Evolutionary conservation across 2,113 vertebrate species (phyloP).

Genomic region (Lasiurus cinereus): DNA sequence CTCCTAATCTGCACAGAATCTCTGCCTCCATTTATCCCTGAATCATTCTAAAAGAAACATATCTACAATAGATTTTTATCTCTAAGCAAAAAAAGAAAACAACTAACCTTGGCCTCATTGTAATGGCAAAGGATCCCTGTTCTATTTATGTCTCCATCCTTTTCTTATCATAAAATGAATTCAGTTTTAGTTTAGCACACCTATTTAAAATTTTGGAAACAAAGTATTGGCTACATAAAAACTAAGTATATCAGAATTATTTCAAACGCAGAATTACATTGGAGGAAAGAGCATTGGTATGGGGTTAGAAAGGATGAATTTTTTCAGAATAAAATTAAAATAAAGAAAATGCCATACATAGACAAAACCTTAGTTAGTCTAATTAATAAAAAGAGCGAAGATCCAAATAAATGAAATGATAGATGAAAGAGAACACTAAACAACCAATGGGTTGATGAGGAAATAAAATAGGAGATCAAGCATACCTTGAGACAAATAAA

Average conservation of each 20-base stretch:
- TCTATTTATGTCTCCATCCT: not conserved
- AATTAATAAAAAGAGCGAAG: not conserved
- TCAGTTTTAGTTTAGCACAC: not conserved
- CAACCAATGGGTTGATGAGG: not conserved
- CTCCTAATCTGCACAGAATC: not conserved
- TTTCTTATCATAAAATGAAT: constrained; percentile 22
- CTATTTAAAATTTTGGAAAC: constrained; percentile 29
- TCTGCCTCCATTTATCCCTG: not conserved
- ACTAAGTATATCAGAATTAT: not conserved
- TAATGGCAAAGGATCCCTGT: not conserved
- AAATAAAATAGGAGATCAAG: not conserved
- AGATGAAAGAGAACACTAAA: not conserved
- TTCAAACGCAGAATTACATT: constrained; percentile 5
- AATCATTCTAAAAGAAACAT: not conserved
- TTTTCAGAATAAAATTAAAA: not conserved
- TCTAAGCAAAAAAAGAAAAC: constrained; percentile 30
- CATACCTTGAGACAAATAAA: not conserved
- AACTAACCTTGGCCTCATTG: not conserved
- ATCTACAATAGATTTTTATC: not conserved
- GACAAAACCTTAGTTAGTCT: not conserved
- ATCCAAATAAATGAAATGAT: not conserved
- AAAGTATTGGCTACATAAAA: not conserved
- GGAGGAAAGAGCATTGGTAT: not conserved
- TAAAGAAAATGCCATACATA: not conserved
- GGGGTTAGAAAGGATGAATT: not conserved